Base-by-base conservation (phyloP, 2,888 invertebrate genomes). In the Oligia latruncula region DNA sequence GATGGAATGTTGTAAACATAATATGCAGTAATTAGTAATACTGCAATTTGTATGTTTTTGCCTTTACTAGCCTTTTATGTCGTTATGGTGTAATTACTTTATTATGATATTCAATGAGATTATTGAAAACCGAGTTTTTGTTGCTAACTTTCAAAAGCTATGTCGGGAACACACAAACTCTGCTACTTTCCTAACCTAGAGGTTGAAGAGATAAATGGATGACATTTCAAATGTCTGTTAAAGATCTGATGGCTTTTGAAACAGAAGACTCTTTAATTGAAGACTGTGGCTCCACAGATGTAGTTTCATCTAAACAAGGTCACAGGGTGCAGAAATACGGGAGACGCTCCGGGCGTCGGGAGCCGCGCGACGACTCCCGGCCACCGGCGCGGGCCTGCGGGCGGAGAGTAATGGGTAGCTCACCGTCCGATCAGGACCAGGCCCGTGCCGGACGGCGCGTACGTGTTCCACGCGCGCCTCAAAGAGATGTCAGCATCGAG, bases 41-140 rank as follows among this genome's bases (percentile, higher is more conserved):
- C 29, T 29, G 29, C 29, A 29, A 29, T 29, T 74, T 62, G 11
- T 67, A 62, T 68, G 43, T 40, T 73, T 49, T 66, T 52, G 43
- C n/a, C 4, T 70, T 52, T 52, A 80, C 62, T 65, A 29, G 65
- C 58, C 29, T 58, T 81, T 58, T 29, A 73, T 49, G 29, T 60
- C 49, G n/a, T 62, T 55, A 43, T 29, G 17, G 15, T 67, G 60
- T n/a, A n/a, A n/a, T 67, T 67, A 43, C 40, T n/a, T 64, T 60
- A 43, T 43, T 71, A 55, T 46, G 81, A 78, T 78, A 20, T 78
- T 46, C 43, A 64, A 71, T 46, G 55, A 80, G 80, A 81, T 78
- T 55, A 46, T 72, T 15, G 60, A 23, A 80, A n/a, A n/a, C 3
- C 6, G 9, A 40, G 17, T 4, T 35, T 35, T 49, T 20, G 49